Evolutionary conservation across 2,888 invertebrate species (phyloP).

Genomic region (Amphipyra tragopoginis): DNA sequence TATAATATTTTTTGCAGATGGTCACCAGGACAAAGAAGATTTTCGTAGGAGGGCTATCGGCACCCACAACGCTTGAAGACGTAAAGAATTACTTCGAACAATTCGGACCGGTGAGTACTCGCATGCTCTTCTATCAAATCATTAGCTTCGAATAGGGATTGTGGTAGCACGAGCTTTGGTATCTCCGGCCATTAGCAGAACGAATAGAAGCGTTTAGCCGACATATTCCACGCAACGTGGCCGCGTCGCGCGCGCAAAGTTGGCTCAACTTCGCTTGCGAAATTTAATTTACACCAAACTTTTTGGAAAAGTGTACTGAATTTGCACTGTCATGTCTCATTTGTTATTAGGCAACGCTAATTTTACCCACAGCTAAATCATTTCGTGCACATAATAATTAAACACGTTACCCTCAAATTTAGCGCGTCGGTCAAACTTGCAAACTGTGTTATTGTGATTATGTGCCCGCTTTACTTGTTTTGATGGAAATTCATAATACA

Average conservation of each 20-base stretch:
- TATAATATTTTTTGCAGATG: conserved; percentile 93
- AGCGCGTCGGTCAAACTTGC: conserved; percentile 72
- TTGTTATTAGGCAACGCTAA: conserved; percentile 78
- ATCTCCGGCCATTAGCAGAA: conserved; percentile 35
- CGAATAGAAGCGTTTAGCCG: conserved; percentile 49
- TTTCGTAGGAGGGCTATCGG: conserved; percentile 99
- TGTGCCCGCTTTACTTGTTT: conserved; percentile 63
- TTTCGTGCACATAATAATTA: conserved; percentile 76
- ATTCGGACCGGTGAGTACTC: conserved; percentile 98
- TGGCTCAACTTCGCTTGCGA: conserved; percentile 72
- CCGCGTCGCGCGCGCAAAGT: conserved; percentile 71
- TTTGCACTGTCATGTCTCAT: conserved; percentile 80
- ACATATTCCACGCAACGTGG: conserved; percentile 69
- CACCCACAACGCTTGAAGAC: conserved; percentile 99
- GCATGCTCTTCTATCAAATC: conserved; percentile 19
- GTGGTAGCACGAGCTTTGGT: conserved; percentile 9
- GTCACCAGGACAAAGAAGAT: conserved; percentile 99
- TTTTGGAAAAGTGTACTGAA: conserved; percentile 79
- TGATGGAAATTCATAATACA: conserved; percentile 60
- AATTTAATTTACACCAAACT: conserved; percentile 81
- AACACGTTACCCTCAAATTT: conserved; percentile 74
- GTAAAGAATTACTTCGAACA: conserved; percentile 99
- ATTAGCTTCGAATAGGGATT: conserved; percentile 7
- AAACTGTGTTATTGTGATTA: conserved; percentile 73
- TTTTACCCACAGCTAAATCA: conserved; percentile 76